Evolutionary conservation across 2,888 invertebrate species (phyloP), one percentile per base, ranked within the genome.

Genomic region (Andrena camellia): DNA sequence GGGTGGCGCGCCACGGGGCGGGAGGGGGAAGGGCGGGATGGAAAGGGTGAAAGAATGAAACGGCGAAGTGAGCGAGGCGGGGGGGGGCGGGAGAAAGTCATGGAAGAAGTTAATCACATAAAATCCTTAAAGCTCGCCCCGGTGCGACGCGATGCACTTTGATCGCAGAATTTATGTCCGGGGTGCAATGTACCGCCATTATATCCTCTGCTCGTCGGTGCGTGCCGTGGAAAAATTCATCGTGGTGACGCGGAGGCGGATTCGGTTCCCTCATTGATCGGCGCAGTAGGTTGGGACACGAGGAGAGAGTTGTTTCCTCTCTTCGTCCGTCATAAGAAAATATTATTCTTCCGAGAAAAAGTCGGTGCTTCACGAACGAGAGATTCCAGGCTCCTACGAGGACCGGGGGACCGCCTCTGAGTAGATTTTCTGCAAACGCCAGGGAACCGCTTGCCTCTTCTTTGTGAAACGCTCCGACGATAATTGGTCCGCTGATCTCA

Each of bases 91-190:
- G 52, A 70, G 10, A 52, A 54, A 29, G 70, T 68, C 64, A 35
- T 75, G 81, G 84, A 62, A 74, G 81, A 91, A 90, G 84, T 92
- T 92, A 90, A 92, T 92, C 91, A 84, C 89, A 89, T 88, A 90
- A 92, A 92, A 91, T 90, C 86, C 88, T 89, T 90, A 90, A 92
- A 90, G 88, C 91, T 90, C 78, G 81, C 76, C 85, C 77, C 70
- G 85, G 77, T 78, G 86, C 86, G 86, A 88, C 82, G 86, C 88
- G 85, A 86, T 87, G 87, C 87, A 86, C 88, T 90, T 84, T 90
- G 88, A 91, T 91, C 88, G 85, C 42, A 80, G 82, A 88, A 90
- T 91, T 90, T 92, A 91, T 90, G 88, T 87, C 54, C 88, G 57
- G 81, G 83, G 88, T 84, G 86, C 90, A 89, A 88, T 86, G 90